Base-by-base conservation (phyloP, 2,113 vertebrate genomes). In the Nematolebias whitei region DNA sequence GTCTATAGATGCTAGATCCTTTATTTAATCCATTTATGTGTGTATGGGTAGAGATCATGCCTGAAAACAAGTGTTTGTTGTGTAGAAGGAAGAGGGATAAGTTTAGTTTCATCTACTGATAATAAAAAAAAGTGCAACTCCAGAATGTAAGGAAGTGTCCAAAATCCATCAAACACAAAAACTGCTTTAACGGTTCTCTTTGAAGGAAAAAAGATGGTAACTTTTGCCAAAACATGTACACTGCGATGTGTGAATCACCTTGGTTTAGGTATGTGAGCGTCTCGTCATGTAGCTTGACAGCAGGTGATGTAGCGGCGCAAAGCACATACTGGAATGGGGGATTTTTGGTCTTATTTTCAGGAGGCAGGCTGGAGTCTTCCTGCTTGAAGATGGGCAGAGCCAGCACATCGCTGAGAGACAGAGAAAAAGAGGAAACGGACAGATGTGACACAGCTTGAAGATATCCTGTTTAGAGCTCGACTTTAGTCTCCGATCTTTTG, bases 381-480 rank as follows among this genome's bases (percentile, higher is more conserved):
- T 99, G 97, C 86, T 99, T 99, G 84, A 99, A 99, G 90, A 99
- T 99, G 59, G 98, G 98, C 78, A 99, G 91, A n/a, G 98, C 98
- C 16, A 99, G 94, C 68, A 99, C 98, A 79, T 99, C 98, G 44
- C 97, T 99, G 80, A 11, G 14, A 54, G 22, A 49, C 4, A 69
- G 4, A 65, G 26, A 39, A 18, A 76, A 10, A 11, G 43, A 20
- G 56, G 11, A 70, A 15, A 58, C 29, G 40, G 23, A 22, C 11
- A 44, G 29, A 44, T 18, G 16, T 35, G 32, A 35, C 5, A 18
- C 13, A n/a, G n/a, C n/a, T n/a, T n/a, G n/a, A 14, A 15, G 41
- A 44, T 1, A 12, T 12, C 16, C 26, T 1, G n/a, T 1, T 24
- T 22, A 32, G 12, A 49, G 48, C 48, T 50, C 2, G 24, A 16